Evolutionary conservation across 2,888 invertebrate species (phyloP).

Genomic region (Peribatodes rhomboidaria): DNA sequence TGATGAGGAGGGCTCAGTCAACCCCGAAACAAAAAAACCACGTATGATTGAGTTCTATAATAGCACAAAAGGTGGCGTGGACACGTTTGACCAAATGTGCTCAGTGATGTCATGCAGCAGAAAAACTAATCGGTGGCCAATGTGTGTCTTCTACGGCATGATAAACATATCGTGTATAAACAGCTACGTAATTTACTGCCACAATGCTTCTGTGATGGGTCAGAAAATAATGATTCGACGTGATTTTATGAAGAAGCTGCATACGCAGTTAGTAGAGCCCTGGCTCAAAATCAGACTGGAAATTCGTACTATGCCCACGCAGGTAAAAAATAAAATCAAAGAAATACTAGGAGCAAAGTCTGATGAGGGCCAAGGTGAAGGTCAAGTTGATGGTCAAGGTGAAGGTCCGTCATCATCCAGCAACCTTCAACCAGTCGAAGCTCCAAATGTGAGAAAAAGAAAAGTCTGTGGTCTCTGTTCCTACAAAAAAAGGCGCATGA

Average conservation of each 20-base stretch:
- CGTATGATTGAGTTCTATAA: constrained; percentile 41
- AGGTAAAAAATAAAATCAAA: constrained; percentile 31
- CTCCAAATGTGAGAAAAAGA: too few relatives aligned
- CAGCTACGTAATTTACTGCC: constrained; percentile 38
- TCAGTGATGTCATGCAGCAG: constrained; percentile 39
- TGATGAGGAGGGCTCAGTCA: constrained; percentile 13
- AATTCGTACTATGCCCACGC: constrained; percentile 36
- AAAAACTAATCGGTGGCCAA: constrained; percentile 42
- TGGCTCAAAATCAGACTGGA: constrained; percentile 45
- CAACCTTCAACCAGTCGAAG: too few relatives aligned
- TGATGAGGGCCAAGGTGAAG: too few relatives aligned
- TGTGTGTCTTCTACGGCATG: constrained; percentile 44
- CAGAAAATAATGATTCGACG: constrained; percentile 21
- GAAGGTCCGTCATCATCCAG: too few relatives aligned
- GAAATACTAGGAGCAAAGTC: constrained; percentile 19
- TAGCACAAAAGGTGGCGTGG: constrained; percentile 37
- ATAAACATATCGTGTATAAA: constrained; percentile 40
- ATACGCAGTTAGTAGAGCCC: constrained; percentile 42
- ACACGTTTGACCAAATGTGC: constrained; percentile 40
- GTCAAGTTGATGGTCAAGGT: too few relatives aligned
- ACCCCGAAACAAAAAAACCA: constrained; percentile 28
- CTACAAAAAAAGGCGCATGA: too few relatives aligned
- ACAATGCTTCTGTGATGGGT: constrained; percentile 17
- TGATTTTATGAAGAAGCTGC: constrained; percentile 40
- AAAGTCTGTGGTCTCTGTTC: too few relatives aligned